These are phyloP conservation scores for Scotopteryx bipunctaria DNA, from an alignment of 2,888 invertebrate genomes.

Conservation along the genomic window DNA sequence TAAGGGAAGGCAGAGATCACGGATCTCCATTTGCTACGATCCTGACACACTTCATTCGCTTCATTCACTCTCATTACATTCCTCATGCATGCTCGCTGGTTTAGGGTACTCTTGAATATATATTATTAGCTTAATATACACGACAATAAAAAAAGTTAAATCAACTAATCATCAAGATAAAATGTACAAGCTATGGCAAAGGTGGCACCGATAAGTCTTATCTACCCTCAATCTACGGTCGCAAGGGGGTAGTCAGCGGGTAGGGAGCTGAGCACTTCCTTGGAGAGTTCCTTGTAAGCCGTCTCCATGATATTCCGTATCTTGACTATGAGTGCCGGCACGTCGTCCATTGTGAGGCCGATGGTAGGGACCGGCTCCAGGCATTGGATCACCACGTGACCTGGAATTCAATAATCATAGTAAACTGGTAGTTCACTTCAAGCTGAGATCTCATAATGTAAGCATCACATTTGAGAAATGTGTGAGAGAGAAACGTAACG, in stretches of 20 bases:
- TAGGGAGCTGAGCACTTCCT: slow-evolving; percentile 73
- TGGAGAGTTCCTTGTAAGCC: slow-evolving; percentile 75
- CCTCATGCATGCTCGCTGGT: no score
- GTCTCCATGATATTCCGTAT: slow-evolving; percentile 77
- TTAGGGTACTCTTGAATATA: no score
- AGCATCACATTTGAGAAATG: no score
- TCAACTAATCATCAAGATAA: slow-evolving; percentile 8
- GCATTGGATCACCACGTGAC: slow-evolving; percentile 80
- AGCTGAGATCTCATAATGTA: no score
- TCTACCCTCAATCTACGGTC: slow-evolving; percentile 52
- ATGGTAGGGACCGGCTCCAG: slow-evolving; percentile 79
- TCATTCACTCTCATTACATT: no score
- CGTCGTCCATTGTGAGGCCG: slow-evolving; percentile 75
- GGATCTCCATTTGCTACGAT: no score
- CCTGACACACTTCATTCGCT: no score
- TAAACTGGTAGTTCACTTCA: slow-evolving; percentile 17
- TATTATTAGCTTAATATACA: no score
- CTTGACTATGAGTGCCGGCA: slow-evolving; percentile 74
- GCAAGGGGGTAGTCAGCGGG: slow-evolving; percentile 78
- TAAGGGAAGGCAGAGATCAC: no score
- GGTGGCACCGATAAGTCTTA: slow-evolving; percentile 34
- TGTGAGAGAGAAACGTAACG: no score
- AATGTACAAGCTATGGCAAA: slow-evolving; percentile 12
- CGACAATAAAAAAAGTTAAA: no score
- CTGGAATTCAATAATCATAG: slow-evolving; percentile 55